Conservation (phyloP, 2,113 vertebrate species). For the Vireo altiloquus region DNA sequence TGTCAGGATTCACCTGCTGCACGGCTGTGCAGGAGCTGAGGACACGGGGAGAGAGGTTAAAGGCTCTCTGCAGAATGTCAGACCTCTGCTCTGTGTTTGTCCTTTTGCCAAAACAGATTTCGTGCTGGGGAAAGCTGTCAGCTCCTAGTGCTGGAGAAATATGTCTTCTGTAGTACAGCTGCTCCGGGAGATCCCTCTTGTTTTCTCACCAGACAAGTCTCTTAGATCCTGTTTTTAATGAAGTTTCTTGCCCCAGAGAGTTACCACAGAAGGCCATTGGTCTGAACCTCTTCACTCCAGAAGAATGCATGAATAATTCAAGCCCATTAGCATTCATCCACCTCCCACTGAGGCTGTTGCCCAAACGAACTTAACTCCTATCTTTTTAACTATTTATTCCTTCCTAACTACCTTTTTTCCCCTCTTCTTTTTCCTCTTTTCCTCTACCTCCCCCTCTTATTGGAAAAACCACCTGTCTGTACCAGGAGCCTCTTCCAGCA, state of each 20-base stretch:
- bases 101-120: neutral
- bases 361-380: neutral
- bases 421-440: neutral
- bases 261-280: neutral
- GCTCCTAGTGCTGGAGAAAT: neutral
- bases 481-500: neutral
- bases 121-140: neutral
- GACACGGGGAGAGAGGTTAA: accelerated
- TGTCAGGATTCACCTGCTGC: neutral
- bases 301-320: neutral
- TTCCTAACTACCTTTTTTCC: neutral
- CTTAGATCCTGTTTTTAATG: neutral
- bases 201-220: neutral
- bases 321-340: neutral
- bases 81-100: neutral
- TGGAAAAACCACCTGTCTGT: neutral
- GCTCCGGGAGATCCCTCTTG: neutral
- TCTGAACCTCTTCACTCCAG: neutral
- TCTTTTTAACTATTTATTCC: neutral
- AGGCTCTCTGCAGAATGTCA: neutral
- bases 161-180: neutral
- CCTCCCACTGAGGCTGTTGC: neutral
- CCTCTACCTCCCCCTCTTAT: neutral
- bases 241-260: neutral
- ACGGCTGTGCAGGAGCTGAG: neutral